Base-by-base conservation (phyloP, 2,888 invertebrate species). In the Ethmia dodecea region DNA sequence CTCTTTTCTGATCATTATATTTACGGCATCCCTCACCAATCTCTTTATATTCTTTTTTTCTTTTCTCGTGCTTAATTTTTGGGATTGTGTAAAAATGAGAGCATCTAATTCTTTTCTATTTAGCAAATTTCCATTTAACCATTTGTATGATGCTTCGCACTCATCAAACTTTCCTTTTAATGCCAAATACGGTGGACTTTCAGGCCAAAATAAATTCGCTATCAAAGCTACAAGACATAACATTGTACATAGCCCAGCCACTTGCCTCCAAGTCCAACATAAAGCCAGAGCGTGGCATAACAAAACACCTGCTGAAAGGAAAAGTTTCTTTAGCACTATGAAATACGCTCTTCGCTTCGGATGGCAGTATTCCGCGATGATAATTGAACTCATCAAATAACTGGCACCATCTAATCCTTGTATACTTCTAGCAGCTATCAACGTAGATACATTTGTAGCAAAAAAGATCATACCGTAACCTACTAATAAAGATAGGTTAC, bases 111-210 rank as follows among this genome's bases (percentile, higher is more conserved):
- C 59, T 12, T 41, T 53, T 15, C 45, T 40, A 10, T 47, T 56
- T 9, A 50, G 38, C 0, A 16, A 14, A 12, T 46, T 36, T 14
- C 66, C 71, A 15, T 59, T 32, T 0, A 70, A 37, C 56, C 60
- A 72, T 3, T 33, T 32, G 31, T 56, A 63, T 0, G 66, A 48
- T 27, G 48, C 43, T 13, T 54, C 42, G 33, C 65, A 67, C 9
- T 68, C 65, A 2, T 45, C 45, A 38, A 53, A 65, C 14, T 47
- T 49, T 2, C 66, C 68, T 37, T 52, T 64, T 39, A 62, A 40
- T 0, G 66, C 72, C 8, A 61, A 46, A 35, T 42, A 60, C 0
- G 60, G 50, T 1, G 70, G 72, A 22, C 69, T 72, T 35, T 72
- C 72, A 0, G 58, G 56, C 60, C 67, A 71, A 10, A 56, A 50